Evolutionary conservation across 2,888 invertebrate species (phyloP), one percentile per base, ranked within the genome.

Genomic region (Steinernema scapterisci): DNA sequence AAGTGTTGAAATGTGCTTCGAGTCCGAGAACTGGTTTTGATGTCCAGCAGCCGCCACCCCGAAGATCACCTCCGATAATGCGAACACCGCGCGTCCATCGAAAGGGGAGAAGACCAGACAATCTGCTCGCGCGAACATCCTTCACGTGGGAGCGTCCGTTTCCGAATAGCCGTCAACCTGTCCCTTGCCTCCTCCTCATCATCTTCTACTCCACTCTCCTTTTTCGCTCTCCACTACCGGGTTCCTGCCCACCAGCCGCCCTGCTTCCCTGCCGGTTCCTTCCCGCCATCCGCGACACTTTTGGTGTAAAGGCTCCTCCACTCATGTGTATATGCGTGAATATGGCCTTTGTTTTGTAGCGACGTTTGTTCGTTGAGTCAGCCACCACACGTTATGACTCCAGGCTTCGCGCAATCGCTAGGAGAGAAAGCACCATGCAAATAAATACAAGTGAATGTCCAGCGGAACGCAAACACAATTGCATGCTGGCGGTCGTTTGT

Each of bases 1-100:
- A 63, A 63, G 31, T 63, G 63, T 63, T 63, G 63, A 63, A 63
- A 63, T 63, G 63, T 63, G 63, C 63, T 63, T 63, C 63, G 63
- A 63, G 63, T 63, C 25, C 63, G 63, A 63, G 31, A 63, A 63
- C 63, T 63, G 63, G 63, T 63, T 63, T 63, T 63, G 63, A 63
- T 63, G 63, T 63, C 63, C 63, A 63, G 11, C 63, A 63, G 63
- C 63, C 63, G 63, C 63, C 63, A 63, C 63, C 63, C 63, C 63
- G 63, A 63, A 63, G 63, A 63, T 63, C 63, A 63, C 63, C 63
- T 63, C 63, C 63, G 63, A 63, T 63, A 63, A 63, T 63, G 31
- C 63, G 63, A 63, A 63, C 63, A 63, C 63, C 63, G 63, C 63
- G 63, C 63, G 63, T 63, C 63, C 63, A 63, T 63, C 63, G 63